phyloP scores from a whole-genome alignment of 2,888 invertebrate genomes.

The Mantis religiosa region DNA sequence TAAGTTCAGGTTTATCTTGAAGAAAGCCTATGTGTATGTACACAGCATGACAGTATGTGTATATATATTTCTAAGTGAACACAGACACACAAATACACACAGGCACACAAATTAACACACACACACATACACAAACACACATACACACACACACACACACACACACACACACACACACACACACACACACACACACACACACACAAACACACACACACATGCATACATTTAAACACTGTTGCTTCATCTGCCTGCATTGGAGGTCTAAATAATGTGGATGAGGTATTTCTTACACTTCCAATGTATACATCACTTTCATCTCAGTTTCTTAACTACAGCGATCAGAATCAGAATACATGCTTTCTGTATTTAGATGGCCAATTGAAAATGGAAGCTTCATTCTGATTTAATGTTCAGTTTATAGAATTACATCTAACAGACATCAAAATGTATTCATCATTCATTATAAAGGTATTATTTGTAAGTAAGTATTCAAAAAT shows the following conservation, averaged over 20 bases:
- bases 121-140: too few relatives aligned
- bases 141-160: too few relatives aligned
- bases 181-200: not conserved
- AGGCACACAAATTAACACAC: too few relatives aligned
- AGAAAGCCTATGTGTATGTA: not conserved
- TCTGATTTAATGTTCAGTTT: not conserved
- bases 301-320: not conserved
- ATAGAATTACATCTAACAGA: not conserved
- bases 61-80: too few relatives aligned
- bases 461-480: not conserved
- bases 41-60: not conserved
- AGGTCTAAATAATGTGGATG: not conserved
- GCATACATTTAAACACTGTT: not conserved
- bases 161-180: not conserved
- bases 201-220: too few relatives aligned
- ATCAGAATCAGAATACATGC: not conserved
- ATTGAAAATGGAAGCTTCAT: not conserved
- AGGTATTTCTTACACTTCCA: not conserved
- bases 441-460: not conserved
- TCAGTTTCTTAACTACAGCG: not conserved
- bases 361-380: not conserved
- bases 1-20: not conserved
- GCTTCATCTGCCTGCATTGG: not conserved
- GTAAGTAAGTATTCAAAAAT: not conserved
- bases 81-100: not conserved